These are phyloP conservation scores for Enoplosus armatus DNA, from an alignment of 2,797 vertebrate genomes.

Conservation along the genomic window DNA sequence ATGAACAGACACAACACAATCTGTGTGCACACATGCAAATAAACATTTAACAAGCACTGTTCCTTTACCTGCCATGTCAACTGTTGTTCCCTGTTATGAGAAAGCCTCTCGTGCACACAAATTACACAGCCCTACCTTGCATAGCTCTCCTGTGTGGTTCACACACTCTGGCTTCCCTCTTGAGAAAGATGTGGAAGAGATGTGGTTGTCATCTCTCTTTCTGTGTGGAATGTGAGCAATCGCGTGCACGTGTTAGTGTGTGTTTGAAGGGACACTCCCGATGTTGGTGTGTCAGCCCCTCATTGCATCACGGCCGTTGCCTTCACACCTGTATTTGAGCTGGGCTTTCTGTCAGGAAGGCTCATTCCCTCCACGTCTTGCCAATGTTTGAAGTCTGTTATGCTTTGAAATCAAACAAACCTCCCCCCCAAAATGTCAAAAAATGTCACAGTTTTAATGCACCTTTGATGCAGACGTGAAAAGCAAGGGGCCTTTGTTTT, in stretches of 20 bases:
- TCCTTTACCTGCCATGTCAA: conserved; percentile 2
- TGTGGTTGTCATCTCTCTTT: conserved; percentile 70
- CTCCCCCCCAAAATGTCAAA: conserved; percentile 41
- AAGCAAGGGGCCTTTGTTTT: conserved; percentile 73
- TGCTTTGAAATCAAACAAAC: conserved; percentile 63
- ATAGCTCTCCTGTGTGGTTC: conserved; percentile 39
- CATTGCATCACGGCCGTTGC: conserved; percentile 37
- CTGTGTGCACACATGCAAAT: background rate
- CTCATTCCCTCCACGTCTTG: conserved; percentile 21
- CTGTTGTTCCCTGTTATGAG: conserved; percentile 11
- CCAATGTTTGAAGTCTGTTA: conserved; percentile 63
- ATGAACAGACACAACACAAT: background rate
- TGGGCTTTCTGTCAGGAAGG: conserved; percentile 65
- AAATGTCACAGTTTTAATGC: conserved; percentile 51
- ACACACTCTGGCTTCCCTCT: conserved; percentile 51
- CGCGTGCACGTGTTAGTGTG: conserved; percentile 23
- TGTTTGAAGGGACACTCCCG: conserved; percentile 29
- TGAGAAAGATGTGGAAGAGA: conserved; percentile 67
- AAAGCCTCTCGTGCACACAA: conserved; percentile 4
- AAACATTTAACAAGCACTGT: background rate
- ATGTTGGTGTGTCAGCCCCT: conserved; percentile 47
- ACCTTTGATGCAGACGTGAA: conserved; percentile 65
- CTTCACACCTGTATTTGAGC: conserved; percentile 77
- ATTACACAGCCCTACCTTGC: conserved; percentile 15
- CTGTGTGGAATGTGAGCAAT: conserved; percentile 53